These are phyloP conservation scores for Sebastes matsubarae DNA, from an alignment of 2,797 vertebrate genomes.

Conservation along the genomic window DNA sequence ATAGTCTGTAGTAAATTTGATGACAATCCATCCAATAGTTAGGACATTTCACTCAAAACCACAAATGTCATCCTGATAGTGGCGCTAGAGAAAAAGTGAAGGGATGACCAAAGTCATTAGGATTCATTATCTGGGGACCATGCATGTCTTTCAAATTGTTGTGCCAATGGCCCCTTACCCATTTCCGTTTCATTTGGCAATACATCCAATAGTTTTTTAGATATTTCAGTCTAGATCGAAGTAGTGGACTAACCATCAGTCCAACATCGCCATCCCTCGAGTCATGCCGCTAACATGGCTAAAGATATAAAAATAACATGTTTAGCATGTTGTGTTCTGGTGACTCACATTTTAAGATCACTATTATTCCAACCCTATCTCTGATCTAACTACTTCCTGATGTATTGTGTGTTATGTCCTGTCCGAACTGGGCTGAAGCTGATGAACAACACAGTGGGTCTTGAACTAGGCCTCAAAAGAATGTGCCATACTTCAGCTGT, in stretches of 20 bases:
- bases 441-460: conserved; percentile 6
- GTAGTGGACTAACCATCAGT: neutral
- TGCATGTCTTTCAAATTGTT: neutral
- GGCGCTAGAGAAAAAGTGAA: neutral
- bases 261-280: neutral
- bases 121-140: neutral
- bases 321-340: neutral
- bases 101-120: neutral
- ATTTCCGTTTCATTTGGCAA: neutral
- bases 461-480: conserved; percentile 33
- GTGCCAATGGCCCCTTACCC: neutral
- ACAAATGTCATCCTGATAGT: neutral
- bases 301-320: neutral
- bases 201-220: neutral
- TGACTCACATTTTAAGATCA: neutral
- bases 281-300: neutral
- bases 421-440: conserved; percentile 34
- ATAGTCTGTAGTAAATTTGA: neutral
- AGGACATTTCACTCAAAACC: neutral
- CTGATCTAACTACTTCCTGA: conserved; percentile 51
- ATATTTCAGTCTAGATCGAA: neutral
- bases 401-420: conserved; percentile 68
- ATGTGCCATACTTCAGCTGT: conserved; percentile 39
- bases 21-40: neutral
- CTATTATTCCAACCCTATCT: conserved; percentile 23